A percentile compares a stretch with the other conserved stretches of the same genome.
Conservation (phyloP, 2,797 vertebrate species). For the Graptemys geographica region DNA sequence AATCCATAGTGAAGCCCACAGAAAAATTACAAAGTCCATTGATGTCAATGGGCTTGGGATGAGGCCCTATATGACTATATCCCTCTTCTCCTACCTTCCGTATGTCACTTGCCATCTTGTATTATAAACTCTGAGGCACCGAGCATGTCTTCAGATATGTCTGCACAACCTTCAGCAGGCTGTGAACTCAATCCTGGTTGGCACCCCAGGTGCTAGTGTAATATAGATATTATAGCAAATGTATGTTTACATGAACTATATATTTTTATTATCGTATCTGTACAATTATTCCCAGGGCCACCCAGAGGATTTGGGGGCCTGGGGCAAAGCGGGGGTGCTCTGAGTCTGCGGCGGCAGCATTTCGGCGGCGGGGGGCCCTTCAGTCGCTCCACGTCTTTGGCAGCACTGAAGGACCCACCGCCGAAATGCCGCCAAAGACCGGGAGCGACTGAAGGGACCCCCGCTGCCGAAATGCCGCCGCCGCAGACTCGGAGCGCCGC, state of each 20-base stretch:
- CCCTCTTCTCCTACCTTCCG: neutral
- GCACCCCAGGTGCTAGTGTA: neutral
- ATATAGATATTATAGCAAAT: neutral
- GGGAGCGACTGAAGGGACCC: too few relatives aligned
- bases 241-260: neutral
- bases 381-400: too few relatives aligned
- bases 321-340: too few relatives aligned
- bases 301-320: too few relatives aligned
- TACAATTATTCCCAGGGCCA: neutral
- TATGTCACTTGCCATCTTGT: accelerated
- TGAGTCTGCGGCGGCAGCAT: too few relatives aligned
- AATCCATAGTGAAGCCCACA: neutral
- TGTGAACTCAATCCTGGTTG: accelerated
- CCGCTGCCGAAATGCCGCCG: too few relatives aligned
- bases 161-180: neutral
- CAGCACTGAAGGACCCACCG: too few relatives aligned
- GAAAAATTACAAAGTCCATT: neutral
- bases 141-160: accelerated
- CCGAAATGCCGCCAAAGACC: too few relatives aligned
- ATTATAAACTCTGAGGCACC: neutral
- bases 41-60: conserved; percentile 1
- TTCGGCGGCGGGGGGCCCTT: too few relatives aligned
- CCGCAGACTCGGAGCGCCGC: too few relatives aligned
- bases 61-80: conserved; percentile 19
- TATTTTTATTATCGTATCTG: neutral